Evolutionary conservation across 2,888 invertebrate species (phyloP), one percentile per base, ranked within the genome.

Genomic region (Helicoverpa assulta): DNA sequence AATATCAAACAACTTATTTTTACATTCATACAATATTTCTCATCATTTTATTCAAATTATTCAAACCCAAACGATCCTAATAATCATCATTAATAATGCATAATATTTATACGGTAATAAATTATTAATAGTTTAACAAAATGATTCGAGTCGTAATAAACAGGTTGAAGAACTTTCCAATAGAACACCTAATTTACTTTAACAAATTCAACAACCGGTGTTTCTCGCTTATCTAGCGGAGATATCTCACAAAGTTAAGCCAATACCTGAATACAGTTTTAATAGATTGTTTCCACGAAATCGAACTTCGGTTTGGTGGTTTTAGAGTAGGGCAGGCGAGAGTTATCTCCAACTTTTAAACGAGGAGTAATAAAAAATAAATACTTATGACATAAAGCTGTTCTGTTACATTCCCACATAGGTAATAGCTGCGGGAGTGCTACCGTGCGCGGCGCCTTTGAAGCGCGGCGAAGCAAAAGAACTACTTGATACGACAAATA

Each of bases 401-500:
- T 78, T 75, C 86, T 88, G 87, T 85, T 88, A 89, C 90, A 90
- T 92, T 91, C 90, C 85, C 90, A 90, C 87, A 86, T 86, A 90
- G 90, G 90, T 87, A 89, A 78, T 82, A 80, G 88, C 84, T 81
- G 87, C 87, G 86, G 88, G 86, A 87, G 88, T 75, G 93, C 95
- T 95, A 94, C 95, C 86, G 94, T 92, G 84, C 86, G 91, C 94
- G 93, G 93, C 85, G 70, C 76, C 89, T 95, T 94, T 95, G 93
- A 93, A 81, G 86, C 83, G 76, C 91, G 87, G 89, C 90, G 85
- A 72, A 82, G 82, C 85, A 89, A 91, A 86, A 89, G 86, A 90
- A 90, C 89, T 91, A 93, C 94, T 93, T 92, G 92, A 93, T 94
- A 92, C 92, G 93, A 95, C 94, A 95, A 95, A 95, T 94, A 94